phyloP scores from a whole-genome alignment of 2,113 vertebrate genomes.

The Excalfactoria chinensis region DNA sequence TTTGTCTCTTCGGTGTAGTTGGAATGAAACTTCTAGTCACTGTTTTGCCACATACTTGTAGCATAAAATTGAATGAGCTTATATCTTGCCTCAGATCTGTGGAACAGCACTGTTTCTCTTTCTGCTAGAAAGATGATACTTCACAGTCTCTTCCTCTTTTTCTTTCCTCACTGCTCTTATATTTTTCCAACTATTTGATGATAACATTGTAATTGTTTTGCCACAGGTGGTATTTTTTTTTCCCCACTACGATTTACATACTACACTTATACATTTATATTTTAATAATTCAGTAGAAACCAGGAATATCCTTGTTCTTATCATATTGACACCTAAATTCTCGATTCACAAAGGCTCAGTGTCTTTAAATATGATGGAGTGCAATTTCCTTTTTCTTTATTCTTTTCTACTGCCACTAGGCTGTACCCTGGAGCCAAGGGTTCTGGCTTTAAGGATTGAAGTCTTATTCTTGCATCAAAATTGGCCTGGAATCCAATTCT shows the following conservation, averaged over 20 bases:
- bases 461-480: not conserved
- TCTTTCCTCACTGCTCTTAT: not conserved
- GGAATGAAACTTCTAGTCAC: not conserved
- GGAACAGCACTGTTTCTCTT: not conserved
- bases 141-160: not conserved
- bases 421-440: not conserved
- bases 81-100: not conserved
- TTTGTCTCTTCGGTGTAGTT: not conserved
- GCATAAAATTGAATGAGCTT: not conserved
- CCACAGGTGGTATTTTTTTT: not conserved
- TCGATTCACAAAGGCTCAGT: not conserved
- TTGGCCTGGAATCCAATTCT: not conserved
- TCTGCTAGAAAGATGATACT: not conserved
- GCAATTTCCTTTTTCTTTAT: not conserved
- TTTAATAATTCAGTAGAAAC: not conserved
- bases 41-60: not conserved
- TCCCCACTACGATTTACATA: not conserved
- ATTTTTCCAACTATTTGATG: not conserved
- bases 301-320: not conserved
- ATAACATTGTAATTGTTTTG: not conserved
- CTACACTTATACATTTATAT: not conserved
- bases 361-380: not conserved
- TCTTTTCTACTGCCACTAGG: not conserved
- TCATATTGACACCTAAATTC: not conserved
- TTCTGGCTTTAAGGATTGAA: not conserved